These are phyloP conservation scores for Gorsachius magnificus DNA, from an alignment of 2,797 vertebrate genomes.

Conservation along the genomic window DNA sequence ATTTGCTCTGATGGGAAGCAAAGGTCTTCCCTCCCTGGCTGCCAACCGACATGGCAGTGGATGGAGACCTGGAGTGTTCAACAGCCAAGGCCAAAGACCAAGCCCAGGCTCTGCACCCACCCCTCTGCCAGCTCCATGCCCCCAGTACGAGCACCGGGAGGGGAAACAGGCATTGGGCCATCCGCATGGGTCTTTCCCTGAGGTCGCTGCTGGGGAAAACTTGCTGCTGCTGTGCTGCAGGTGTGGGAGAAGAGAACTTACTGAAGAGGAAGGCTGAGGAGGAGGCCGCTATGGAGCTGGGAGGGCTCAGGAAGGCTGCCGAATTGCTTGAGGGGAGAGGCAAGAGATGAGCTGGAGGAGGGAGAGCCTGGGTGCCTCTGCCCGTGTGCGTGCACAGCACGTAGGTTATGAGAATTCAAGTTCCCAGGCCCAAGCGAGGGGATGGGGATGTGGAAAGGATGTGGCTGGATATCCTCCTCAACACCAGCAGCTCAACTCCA, in stretches of 20 bases:
- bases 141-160: neutral
- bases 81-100: neutral
- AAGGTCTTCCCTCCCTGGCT: neutral
- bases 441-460: neutral
- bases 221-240: neutral
- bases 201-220: neutral
- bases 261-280: neutral
- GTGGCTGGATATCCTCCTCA: neutral
- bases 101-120: neutral
- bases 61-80: neutral
- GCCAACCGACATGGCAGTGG: neutral
- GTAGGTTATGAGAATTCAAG: neutral
- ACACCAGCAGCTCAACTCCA: neutral
- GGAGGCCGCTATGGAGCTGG: neutral
- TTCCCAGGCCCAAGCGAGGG: neutral
- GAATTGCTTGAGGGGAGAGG: neutral
- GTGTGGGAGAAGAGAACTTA: neutral
- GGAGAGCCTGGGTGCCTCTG: rapidly evolving
- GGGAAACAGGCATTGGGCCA: neutral
- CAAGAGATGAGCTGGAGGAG: neutral
- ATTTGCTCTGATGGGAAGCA: neutral
- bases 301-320: neutral
- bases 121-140: neutral
- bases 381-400: neutral
- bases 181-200: neutral